Base-by-base conservation (phyloP, 2,888 invertebrate species). In the Drosophila nr. perissopoda region DNA sequence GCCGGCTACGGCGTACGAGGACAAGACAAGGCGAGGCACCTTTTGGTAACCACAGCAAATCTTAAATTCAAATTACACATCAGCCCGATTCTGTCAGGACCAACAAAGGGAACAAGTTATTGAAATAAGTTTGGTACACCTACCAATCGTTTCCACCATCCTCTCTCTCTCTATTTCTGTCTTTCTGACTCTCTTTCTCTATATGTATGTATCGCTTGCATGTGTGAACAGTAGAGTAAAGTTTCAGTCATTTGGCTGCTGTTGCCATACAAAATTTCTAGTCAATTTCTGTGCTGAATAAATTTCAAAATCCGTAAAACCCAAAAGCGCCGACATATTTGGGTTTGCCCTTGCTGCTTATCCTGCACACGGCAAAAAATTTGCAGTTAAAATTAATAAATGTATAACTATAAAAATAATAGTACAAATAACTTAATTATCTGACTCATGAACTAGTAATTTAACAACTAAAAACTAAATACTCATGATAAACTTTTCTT, bases 41-140 rank as follows among this genome's bases (percentile, higher is more conserved):
- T 87, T 84, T 69, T 83, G 77, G 82, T 69, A 78, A 74, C 82
- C 90, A 69, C 88, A 89, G 89, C 70, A 88, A 90, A 88, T 88
- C 90, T 88, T 90, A 88, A 88, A 88, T 88, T 88, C 85, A 88
- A 88, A 88, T 90, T 90, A 90, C 90, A 82, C 81, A 89, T 89
- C 82, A 88, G 75, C 64, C 85, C 82, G 80, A 78, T 82, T 80
- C 80, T 80, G 83, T 82, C 78, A 80, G 74, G 48, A 54, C 74
- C 73, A 74, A 78, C 80, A 78, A 85, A 84, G 76, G 76, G 81
- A 86, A 59, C 81, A 90, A 84, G 81, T 88, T 88, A 79, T 82
- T 79, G 88, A 82, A 85, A 85, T 85, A 89, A 76, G 77, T 82
- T 85, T 69, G 62, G 73, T 58, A 53, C 52, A 59, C 33, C 81